Base-by-base conservation (phyloP, 2,888 invertebrate species). In the Lepidochitona cinerea region DNA sequence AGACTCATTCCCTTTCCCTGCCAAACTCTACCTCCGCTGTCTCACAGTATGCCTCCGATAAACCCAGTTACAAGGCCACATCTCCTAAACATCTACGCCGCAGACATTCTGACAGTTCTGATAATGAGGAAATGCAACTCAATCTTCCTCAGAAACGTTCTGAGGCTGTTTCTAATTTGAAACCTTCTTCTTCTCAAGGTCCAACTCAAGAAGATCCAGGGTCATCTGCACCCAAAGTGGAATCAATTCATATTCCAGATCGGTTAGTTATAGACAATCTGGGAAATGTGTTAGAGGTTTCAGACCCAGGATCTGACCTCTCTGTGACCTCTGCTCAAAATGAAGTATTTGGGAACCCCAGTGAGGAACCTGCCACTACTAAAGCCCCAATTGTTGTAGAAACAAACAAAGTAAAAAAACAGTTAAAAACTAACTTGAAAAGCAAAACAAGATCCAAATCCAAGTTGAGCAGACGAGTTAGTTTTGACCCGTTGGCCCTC, bases 401-500 rank as follows among this genome's bases (percentile, higher is more conserved):
- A 18, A 66, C 66, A 66, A 35, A 66, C 23, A 37, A 37, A 35
- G 66, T 66, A 18, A 35, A 66, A 26, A 32, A 29, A 14, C 1
- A 79, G 35, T 14, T 37, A 70, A 88, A 88, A 75, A 83, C 84
- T 18, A 87, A 86, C 75, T 78, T 87, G 84, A 96, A 96, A 90
- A 91, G 88, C 35, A 87, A 88, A 76, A 85, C 86, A 53, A 83
- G 82, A 1, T 35, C 33, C 1, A 32, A 7, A 9, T 79, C 78
- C 71, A 84, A 83, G 52, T 83, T 85, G 32, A 75, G 77, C 26
- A 83, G 87, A 36, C 73, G 97, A 75, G 98, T 99, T 49, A 97
- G 97, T 90, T 99, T 99, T 89, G 99, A 99, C 92, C 99, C 99
- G 29, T 92, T 99, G 85, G 98, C 99, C 0, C 92, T 99, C 68